These are phyloP conservation scores for Kradibia gibbosae DNA, from an alignment of 1,140 invertebrate genomes.

Conservation along the genomic window DNA sequence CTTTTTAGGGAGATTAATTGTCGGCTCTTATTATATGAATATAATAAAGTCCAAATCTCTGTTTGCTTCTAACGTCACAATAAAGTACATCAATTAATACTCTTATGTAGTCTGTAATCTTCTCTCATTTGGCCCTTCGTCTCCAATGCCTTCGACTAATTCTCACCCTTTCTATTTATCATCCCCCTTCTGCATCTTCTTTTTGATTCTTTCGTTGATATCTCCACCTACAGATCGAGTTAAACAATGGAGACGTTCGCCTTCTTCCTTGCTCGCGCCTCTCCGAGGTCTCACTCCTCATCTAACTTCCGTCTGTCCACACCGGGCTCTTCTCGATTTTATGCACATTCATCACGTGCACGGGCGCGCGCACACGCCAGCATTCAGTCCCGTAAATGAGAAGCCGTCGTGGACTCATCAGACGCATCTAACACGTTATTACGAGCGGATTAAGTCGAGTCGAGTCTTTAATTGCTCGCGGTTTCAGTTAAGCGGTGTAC, in stretches of 20 bases:
- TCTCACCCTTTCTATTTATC: constrained; percentile 38
- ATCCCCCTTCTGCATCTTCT: neutral
- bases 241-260: constrained; percentile 68
- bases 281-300: constrained; percentile 56
- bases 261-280: constrained; percentile 52
- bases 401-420: constrained; percentile 51
- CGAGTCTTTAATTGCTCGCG: constrained; percentile 58
- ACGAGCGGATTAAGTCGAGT: constrained; percentile 56
- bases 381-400: neutral
- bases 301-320: too few species aligned
- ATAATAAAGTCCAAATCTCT: neutral
- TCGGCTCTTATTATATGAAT: neutral
- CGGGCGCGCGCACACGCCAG: constrained; percentile 10
- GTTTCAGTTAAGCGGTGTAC: constrained; percentile 10
- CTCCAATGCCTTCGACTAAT: constrained; percentile 39
- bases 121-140: constrained; percentile 24
- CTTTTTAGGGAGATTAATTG: neutral
- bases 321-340: constrained; percentile 57
- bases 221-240: constrained; percentile 62
- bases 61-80: neutral
- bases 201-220: constrained; percentile 20
- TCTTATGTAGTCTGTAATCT: constrained; percentile 29
- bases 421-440: constrained; percentile 57
- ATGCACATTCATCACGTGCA: constrained; percentile 53
- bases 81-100: constrained; percentile 36